Conservation (phyloP, 2,888 invertebrate species). For the Tachystola acroxantha region DNA sequence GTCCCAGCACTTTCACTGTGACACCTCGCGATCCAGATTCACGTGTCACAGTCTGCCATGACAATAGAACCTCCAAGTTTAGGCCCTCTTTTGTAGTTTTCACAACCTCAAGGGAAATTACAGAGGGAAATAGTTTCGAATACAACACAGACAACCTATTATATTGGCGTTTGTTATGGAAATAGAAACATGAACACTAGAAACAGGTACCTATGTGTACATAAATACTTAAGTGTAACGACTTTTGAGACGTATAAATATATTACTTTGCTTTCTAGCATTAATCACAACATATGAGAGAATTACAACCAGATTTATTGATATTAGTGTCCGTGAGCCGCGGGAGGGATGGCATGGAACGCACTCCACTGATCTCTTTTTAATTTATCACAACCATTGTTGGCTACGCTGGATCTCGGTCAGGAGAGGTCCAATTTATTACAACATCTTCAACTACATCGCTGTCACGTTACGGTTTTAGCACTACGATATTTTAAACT, state of each 20-base stretch:
- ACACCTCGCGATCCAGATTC: slow-evolving; percentile 23
- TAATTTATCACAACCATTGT: slow-evolving; percentile 65
- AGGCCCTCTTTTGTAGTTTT: slow-evolving; percentile 55
- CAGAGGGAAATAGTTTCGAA: slow-evolving; percentile 40
- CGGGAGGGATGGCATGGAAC: slow-evolving; percentile 32
- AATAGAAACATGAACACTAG: slow-evolving; percentile 38
- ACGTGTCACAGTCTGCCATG: slow-evolving; percentile 39
- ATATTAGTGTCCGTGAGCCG: slow-evolving; percentile 37
- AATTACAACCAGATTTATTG: slow-evolving; percentile 56
- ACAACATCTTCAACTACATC: slow-evolving; percentile 44
- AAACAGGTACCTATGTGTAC: slow-evolving; percentile 30
- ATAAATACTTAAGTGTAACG: slow-evolving; percentile 38
- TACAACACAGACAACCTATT: slow-evolving; percentile 41
- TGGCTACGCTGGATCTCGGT: slow-evolving; percentile 31
- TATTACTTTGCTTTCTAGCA: slow-evolving; percentile 39
- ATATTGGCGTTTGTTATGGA: slow-evolving; percentile 40
- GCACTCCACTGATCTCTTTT: slow-evolving; percentile 29
- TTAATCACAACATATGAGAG: slow-evolving; percentile 65
- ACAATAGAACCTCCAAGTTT: slow-evolving; percentile 48
- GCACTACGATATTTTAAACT: slow-evolving; percentile 42
- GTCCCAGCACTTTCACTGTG: slow-evolving; percentile 43
- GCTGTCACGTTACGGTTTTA: slow-evolving; percentile 23
- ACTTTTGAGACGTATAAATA: slow-evolving; percentile 45
- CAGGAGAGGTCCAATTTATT: slow-evolving; percentile 28
- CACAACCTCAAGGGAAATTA: slow-evolving; percentile 71